phyloP scores from a whole-genome alignment of 2,797 vertebrate species.

The Arvicola amphibius region DNA sequence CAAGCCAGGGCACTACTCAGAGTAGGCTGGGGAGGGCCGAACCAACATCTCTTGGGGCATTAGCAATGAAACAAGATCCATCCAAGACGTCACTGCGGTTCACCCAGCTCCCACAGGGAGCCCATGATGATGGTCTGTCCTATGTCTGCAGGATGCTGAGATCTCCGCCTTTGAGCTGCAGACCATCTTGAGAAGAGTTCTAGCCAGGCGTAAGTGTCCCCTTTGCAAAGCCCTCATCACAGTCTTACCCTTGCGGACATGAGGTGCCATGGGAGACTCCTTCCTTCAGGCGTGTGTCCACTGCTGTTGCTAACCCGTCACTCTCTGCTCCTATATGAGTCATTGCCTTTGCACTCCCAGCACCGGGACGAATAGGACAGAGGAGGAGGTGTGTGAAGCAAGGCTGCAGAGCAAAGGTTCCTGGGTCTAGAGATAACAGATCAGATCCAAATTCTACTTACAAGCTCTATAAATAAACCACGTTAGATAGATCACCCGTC shows the following conservation, averaged over 20 bases:
- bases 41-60: neutral
- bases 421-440: neutral
- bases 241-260: rapidly evolving
- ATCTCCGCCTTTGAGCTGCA: conserved; percentile 92
- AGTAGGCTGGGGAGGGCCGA: neutral
- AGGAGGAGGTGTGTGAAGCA: too few species aligned
- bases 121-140: neutral
- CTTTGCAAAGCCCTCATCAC: rapidly evolving
- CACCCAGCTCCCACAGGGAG: neutral
- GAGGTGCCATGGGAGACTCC: neutral
- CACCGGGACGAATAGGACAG: rapidly evolving
- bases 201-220: conserved; percentile 91
- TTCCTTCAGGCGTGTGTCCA: rapidly evolving
- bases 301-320: neutral
- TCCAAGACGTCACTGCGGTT: rapidly evolving
- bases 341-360: rapidly evolving
- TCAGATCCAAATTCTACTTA: neutral
- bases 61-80: neutral
- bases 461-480: neutral
- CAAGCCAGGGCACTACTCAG: rapidly evolving
- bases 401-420: neutral
- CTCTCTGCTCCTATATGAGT: neutral
- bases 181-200: conserved; percentile 90
- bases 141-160: conserved; percentile 90
- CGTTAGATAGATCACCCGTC: too few species aligned